A percentile compares a stretch with the other conserved stretches of the same genome.
These are phyloP conservation scores for Gambelia wislizenii DNA, from an alignment of 2,797 vertebrate species.

Conservation along the genomic window DNA sequence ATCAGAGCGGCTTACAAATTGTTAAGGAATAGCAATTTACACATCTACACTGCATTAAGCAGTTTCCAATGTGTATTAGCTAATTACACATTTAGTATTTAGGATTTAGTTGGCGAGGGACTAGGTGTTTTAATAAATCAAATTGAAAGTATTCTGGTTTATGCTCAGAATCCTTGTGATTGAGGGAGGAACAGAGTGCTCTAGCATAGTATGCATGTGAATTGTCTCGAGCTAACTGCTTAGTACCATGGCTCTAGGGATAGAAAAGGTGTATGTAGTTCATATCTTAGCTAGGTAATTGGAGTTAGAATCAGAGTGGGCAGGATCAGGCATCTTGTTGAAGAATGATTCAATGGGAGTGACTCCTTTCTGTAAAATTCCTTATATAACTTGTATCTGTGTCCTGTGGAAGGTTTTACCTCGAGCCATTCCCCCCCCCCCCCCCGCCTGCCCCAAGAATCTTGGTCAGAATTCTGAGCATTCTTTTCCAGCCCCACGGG, in stretches of 20 bases:
- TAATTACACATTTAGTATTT: too few species aligned
- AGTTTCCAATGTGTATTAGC: too few species aligned
- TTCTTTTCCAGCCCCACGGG: constrained; percentile 62
- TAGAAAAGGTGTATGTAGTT: background rate
- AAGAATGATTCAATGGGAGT: constrained; percentile 5
- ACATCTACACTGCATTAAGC: too few species aligned
- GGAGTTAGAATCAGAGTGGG: background rate
- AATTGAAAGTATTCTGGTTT: constrained; percentile 55
- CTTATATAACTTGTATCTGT: constrained; percentile 21
- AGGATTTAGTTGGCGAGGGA: constrained; percentile 69
- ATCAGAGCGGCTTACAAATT: too few species aligned
- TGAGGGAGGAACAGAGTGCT: constrained; percentile 34
- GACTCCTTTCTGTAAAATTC: constrained; percentile 6
- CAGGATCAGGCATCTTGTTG: background rate
- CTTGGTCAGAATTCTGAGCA: constrained; percentile 50
- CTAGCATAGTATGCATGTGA: constrained; percentile 30
- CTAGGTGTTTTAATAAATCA: constrained; percentile 72
- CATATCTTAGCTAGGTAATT: background rate
- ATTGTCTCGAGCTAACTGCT: background rate
- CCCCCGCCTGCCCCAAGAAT: constrained; percentile 1
- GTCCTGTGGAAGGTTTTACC: constrained; percentile 35
- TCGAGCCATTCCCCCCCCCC: background rate
- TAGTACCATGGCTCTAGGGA: background rate
- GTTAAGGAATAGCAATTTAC: too few species aligned
- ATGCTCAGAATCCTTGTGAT: constrained; percentile 45